Evolutionary conservation across 2,797 vertebrate genomes (phyloP).

Genomic region (Zalophus californianus): DNA sequence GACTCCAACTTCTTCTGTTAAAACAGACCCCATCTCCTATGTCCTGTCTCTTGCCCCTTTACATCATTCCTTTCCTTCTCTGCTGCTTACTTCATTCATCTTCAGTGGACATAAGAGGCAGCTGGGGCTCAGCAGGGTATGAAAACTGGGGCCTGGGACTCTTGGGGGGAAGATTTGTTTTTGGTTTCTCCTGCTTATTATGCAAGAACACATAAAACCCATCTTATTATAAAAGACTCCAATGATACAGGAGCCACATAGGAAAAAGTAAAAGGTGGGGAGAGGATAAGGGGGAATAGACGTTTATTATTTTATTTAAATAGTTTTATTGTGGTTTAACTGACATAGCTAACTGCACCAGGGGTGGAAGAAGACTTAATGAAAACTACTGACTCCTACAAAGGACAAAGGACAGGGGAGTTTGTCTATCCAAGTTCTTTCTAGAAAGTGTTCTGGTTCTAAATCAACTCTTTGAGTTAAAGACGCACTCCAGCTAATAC

Average conservation of each 20-base stretch:
- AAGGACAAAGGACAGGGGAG: neutral
- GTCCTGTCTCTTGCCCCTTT: neutral
- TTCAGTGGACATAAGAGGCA: neutral
- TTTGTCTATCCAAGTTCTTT: neutral
- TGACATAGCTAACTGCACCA: neutral
- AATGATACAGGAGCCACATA: neutral
- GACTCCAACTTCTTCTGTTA: neutral
- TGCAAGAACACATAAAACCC: neutral
- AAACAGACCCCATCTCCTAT: neutral
- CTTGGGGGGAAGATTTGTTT: neutral
- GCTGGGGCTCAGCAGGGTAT: neutral
- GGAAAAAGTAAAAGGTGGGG: neutral
- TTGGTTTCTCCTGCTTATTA: neutral
- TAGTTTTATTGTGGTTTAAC: neutral
- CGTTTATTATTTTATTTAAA: neutral
- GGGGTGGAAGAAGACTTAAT: neutral
- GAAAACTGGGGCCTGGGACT: neutral
- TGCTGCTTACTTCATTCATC: neutral
- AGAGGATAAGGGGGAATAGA: neutral
- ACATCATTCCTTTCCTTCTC: neutral
- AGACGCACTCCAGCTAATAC: neutral
- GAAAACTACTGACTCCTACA: neutral
- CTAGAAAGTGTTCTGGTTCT: conserved; percentile 38
- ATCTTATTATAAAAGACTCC: neutral
- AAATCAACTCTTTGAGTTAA: neutral